Evolutionary conservation across 2,797 vertebrate genomes (phyloP), one percentile per base, ranked within the genome.

Genomic region (Moxostoma hubbsi): DNA sequence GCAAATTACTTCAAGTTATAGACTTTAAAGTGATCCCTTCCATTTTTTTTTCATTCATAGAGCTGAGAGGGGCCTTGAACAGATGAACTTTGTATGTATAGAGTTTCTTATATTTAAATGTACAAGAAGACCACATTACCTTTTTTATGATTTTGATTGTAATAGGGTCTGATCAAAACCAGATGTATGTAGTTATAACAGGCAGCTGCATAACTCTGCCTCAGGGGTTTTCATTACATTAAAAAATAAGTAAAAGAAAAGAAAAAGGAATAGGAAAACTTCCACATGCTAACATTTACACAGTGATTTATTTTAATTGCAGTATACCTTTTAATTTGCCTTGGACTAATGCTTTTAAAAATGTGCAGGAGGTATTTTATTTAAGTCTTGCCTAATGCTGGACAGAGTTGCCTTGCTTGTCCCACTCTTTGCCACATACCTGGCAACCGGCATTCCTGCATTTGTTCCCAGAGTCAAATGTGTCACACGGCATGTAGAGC

Each of bases 211-310:
- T 81, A 61, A 83, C 88, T 84, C 80, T 89, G 90, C 91, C 94
- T 90, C 84, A 76, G 81, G 93, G 93, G 87, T 88, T 89, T 93
- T 94, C 94, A 92, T 93, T 89, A 91, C 90, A 82, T 86, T 83
- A 69, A 84, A 88, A 83, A 87, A 88, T 85, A 85, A 81, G 49
- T 46, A 75, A 81, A 80, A 59, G 54, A 13, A 46, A 72, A 64
- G 62, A 77, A 74, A 68, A 79, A 86, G 89, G 89, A 2, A 24
- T 24, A 91, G 90, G 89, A 93, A 93, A 93, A 92, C 90, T 91
- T 94, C 93, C 94, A 94, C 93, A 95, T 95, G 94, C 92, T 93
- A 95, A 94, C 94, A 94, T 94, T 95, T 95, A 95, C 92, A 93
- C 92, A 93, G 92, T 92, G 93, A 94, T 94, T 94, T 94, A 91